phyloP scores from a whole-genome alignment of 2,888 invertebrate genomes.

The Dryococelus australis region DNA sequence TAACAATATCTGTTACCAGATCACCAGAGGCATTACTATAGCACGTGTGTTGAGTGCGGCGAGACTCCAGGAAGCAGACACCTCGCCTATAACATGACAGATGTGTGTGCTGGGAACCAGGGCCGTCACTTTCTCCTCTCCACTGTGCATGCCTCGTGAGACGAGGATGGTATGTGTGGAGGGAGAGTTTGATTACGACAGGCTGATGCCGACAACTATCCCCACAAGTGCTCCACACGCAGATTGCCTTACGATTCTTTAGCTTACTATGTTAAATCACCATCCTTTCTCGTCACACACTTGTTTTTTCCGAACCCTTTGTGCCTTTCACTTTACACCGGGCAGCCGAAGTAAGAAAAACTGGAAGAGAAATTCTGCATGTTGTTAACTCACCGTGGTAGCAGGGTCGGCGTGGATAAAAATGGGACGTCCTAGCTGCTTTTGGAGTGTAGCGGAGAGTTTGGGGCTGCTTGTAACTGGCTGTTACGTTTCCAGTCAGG shows the following conservation, averaged over 20 bases:
- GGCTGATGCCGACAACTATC: neutral
- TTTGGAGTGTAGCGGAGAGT: too few relatives aligned
- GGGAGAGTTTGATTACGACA: neutral
- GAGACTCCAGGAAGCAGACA: neutral
- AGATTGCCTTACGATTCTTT: neutral
- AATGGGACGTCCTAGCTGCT: too few relatives aligned
- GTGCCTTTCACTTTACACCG: too few relatives aligned
- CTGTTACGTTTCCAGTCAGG: too few relatives aligned
- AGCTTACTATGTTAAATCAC: neutral
- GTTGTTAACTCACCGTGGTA: too few relatives aligned
- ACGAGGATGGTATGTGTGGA: neutral
- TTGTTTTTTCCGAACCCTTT: neutral
- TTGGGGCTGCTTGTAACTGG: too few relatives aligned
- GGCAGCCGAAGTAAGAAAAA: too few relatives aligned
- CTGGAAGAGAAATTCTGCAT: too few relatives aligned
- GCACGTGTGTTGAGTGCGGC: too few relatives aligned
- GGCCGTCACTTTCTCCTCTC: neutral
- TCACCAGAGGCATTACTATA: too few relatives aligned
- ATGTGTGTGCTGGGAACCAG: neutral
- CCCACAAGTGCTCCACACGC: neutral
- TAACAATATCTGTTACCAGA: too few relatives aligned
- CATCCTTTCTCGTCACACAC: neutral
- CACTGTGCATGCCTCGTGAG: neutral
- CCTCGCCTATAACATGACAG: neutral
- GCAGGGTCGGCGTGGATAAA: too few relatives aligned